Conservation (phyloP, 2,888 invertebrate genomes). For the Callinectes sapidus region DNA sequence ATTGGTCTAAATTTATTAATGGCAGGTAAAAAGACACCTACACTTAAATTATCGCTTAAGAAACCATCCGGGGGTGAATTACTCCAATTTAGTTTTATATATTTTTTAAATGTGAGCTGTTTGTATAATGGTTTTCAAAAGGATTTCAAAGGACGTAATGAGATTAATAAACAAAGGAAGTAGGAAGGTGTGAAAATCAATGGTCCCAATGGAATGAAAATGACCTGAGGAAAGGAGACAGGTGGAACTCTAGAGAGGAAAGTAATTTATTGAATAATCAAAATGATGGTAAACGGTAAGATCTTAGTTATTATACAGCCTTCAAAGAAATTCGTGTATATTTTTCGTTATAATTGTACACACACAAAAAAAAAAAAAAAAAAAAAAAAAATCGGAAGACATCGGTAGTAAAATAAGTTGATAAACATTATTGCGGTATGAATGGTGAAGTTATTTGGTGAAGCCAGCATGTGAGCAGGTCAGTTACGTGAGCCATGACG, state of each 20-base stretch:
- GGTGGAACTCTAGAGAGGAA: background rate
- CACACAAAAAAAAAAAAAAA: too few relatives aligned
- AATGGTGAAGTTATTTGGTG: too few relatives aligned
- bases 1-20: conserved; percentile 22
- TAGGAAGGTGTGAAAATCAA: background rate
- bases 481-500: too few relatives aligned
- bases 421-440: too few relatives aligned
- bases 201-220: background rate
- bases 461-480: too few relatives aligned
- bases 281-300: background rate
- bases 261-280: background rate
- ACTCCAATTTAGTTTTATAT: conserved; percentile 3
- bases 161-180: background rate
- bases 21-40: conserved; percentile 8
- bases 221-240: background rate
- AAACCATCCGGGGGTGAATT: background rate
- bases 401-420: too few relatives aligned
- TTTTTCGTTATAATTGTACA: background rate
- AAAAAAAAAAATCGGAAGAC: too few relatives aligned
- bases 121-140: background rate
- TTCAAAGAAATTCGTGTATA: background rate
- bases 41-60: conserved; percentile 23
- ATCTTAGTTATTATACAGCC: background rate
- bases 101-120: conserved; percentile 1
- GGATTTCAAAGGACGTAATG: background rate